Percentiles rank a stretch among this genome's conserved stretches.
phyloP scores from a whole-genome alignment of 2,888 invertebrate species.

The Nipponacmea schrenckii region DNA sequence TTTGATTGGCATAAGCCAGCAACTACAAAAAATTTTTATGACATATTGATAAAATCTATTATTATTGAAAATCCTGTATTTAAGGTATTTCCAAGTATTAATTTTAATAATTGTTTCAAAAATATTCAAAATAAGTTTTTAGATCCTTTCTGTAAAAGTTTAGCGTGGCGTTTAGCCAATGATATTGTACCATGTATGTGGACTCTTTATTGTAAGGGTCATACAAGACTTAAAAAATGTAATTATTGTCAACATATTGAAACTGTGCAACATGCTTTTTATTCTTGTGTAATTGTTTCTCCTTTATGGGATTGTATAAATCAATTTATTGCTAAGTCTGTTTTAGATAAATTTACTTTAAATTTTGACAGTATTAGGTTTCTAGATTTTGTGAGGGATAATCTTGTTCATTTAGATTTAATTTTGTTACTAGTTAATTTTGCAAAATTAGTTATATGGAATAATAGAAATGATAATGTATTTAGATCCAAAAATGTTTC shows the following conservation, averaged over 20 bases:
- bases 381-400: background rate
- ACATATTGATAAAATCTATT: no score
- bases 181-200: background rate
- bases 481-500: background rate
- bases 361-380: background rate
- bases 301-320: background rate
- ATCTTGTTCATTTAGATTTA: background rate
- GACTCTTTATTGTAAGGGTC: background rate
- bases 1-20: no score
- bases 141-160: background rate
- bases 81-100: no score
- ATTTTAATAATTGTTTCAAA: no score
- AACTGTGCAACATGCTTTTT: background rate
- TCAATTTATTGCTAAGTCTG: background rate
- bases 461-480: background rate
- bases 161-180: background rate
- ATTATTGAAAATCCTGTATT: no score
- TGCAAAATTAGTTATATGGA: background rate
- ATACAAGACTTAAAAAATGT: background rate
- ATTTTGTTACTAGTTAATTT: background rate
- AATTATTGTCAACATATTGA: background rate
- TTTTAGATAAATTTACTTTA: background rate
- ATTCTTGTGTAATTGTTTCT: background rate
- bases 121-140: background rate
- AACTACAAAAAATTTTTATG: no score